Percentiles rank a stretch among this genome's conserved stretches.
Evolutionary conservation across 2,888 invertebrate genomes (phyloP).

Genomic region (Netelia inedita): DNA sequence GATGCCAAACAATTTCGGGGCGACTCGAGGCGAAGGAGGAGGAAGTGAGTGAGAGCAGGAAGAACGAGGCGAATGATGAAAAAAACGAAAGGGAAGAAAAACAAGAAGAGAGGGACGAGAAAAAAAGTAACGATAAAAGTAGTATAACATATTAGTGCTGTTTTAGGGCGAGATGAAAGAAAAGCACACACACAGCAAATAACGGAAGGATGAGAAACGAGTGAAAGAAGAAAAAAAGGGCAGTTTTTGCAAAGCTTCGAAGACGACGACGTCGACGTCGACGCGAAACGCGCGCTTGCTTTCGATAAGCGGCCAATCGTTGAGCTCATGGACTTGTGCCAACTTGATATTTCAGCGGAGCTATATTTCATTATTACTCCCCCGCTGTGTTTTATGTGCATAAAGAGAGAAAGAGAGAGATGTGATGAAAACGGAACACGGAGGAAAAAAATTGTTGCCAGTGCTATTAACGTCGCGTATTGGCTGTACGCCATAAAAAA

Average conservation of each 20-base stretch:
- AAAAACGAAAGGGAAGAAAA: slow-evolving; percentile 1
- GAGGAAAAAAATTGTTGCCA: no score
- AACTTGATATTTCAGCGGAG: slow-evolving; percentile 40
- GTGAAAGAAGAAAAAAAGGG: not conserved
- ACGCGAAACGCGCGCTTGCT: slow-evolving; percentile 5
- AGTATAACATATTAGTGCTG: slow-evolving; percentile 11
- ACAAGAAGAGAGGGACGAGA: not conserved
- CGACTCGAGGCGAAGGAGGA: not conserved
- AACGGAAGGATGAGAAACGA: slow-evolving; percentile 3
- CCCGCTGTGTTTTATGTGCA: slow-evolving; percentile 2
- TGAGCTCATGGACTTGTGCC: slow-evolving; percentile 54
- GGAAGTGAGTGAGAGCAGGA: not conserved
- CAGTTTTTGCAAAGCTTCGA: not conserved
- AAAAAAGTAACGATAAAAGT: slow-evolving; percentile 11
- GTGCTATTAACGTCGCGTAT: no score
- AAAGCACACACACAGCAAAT: slow-evolving; percentile 11
- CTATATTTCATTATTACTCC: slow-evolving; percentile 40
- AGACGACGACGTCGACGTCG: slow-evolving; percentile 13
- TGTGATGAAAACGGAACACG: no score
- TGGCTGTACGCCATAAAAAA: no score
- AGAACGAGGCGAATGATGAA: slow-evolving; percentile 1
- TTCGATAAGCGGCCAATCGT: slow-evolving; percentile 60
- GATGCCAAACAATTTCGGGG: slow-evolving; percentile 40
- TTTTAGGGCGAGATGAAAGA: not conserved
- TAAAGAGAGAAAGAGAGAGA: no score